phyloP scores from a whole-genome alignment of 1,140 invertebrate genomes.

The Diuraphis noxia region DNA sequence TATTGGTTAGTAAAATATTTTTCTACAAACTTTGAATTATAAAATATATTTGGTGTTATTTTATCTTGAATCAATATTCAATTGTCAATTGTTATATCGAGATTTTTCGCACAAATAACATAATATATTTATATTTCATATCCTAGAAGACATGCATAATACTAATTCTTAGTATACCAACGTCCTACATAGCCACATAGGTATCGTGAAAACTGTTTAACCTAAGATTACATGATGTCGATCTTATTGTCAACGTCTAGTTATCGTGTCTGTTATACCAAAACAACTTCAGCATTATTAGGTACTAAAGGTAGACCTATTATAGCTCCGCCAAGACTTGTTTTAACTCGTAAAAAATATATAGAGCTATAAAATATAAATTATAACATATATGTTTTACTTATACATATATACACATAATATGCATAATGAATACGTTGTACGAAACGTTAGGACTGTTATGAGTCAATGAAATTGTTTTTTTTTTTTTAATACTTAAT shows the following conservation, averaged over 20 bases:
- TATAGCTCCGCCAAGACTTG: background rate
- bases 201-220: background rate
- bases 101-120: background rate
- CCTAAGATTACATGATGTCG: background rate
- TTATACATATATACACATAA: too few relatives aligned
- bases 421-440: too few relatives aligned
- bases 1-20: background rate
- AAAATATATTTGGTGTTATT: background rate
- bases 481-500: too few relatives aligned
- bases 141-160: background rate
- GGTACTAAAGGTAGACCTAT: too few relatives aligned
- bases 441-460: too few relatives aligned
- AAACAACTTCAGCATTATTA: background rate
- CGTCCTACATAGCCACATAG: background rate
- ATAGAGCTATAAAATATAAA: too few relatives aligned
- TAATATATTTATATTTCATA: background rate
- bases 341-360: background rate
- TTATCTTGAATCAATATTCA: background rate
- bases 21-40: background rate
- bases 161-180: too few relatives aligned
- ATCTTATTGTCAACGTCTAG: background rate
- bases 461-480: too few relatives aligned
- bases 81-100: background rate
- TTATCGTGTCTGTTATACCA: background rate
- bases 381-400: too few relatives aligned